Base-by-base conservation (phyloP, 2,113 vertebrate species). In the Neotragus pygmaeus region DNA sequence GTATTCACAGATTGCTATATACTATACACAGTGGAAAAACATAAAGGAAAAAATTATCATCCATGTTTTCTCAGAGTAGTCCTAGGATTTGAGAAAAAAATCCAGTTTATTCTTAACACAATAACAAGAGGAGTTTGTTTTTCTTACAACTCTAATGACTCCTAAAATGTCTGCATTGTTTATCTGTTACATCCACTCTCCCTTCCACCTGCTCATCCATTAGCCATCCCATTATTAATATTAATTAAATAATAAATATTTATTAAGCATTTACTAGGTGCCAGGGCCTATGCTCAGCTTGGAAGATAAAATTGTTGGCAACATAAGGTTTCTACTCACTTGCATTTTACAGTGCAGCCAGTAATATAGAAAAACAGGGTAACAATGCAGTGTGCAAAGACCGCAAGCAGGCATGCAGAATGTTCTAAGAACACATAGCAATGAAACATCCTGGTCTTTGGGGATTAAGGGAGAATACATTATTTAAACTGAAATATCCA, bases 31-130 rank as follows among this genome's bases (percentile, higher is more conserved):
- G 92, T 92, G 47, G 81, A 27, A n/a, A 96, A 96, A 73, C 78
- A 94, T 82, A 96, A 96, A 95, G 36, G 36, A 60, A 83, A 75
- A 96, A 96, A 94, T 87, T 60, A 97, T 73, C 19, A 80, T 96
- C 25, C 17, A 87, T 43, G 36, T 70, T 77, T 70, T 96, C 93
- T 88, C 90, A 93, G 47, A 82, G 60, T 47, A 84, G 49, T 64
- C 62, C 14, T 49, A 88, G 55, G 21, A 77, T 28, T 90, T 96
- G 43, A 58, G 66, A 97, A 98, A 73, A 73, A 92, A 91, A 70
- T 43, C 1, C 2, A 51, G 14, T 90, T 96, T 82, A 12, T 78
- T 95, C 66, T 88, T 90, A 95, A 55, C 87, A 47, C 1, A 87
- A 2, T 75, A 92, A 27, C 21, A 89, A 90, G 58, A 23, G 8